Conservation (phyloP, 2,113 vertebrate species). For the Calidris pygmaea region DNA sequence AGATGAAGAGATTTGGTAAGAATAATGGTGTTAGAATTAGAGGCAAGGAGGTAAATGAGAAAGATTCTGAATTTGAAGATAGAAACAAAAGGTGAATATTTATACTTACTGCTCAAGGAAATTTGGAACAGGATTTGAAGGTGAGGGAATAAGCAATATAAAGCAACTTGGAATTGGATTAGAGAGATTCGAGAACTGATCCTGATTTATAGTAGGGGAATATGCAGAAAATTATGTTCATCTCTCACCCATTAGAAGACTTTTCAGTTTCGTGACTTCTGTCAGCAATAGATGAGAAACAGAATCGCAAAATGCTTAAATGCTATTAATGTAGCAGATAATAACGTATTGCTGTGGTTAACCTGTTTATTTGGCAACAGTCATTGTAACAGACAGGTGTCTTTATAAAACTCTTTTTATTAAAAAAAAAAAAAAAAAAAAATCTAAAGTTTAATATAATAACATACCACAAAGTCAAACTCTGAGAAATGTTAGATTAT, state of each 20-base stretch:
- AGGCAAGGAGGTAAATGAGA: neutral
- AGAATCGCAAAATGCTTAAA: neutral
- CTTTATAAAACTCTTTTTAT: neutral
- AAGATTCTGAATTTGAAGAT: neutral
- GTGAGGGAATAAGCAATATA: neutral
- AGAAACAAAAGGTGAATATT: neutral
- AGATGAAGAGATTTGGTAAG: neutral
- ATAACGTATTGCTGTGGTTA: neutral
- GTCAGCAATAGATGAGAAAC: neutral
- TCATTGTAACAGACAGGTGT: neutral
- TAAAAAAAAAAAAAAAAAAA: neutral
- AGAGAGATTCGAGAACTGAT: neutral
- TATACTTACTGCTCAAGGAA: neutral
- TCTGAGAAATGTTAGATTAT: neutral
- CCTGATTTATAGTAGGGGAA: neutral
- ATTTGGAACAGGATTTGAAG: neutral
- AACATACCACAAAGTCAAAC: neutral
- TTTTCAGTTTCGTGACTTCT: neutral
- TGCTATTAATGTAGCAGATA: fast-evolving
- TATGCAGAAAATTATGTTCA: neutral
- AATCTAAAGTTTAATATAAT: neutral
- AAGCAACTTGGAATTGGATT: neutral
- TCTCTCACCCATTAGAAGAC: neutral
- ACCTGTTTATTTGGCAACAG: neutral
- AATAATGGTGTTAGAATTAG: neutral